Base-by-base conservation (phyloP, 2,888 invertebrate species). In the Parasteatoda lunata region DNA sequence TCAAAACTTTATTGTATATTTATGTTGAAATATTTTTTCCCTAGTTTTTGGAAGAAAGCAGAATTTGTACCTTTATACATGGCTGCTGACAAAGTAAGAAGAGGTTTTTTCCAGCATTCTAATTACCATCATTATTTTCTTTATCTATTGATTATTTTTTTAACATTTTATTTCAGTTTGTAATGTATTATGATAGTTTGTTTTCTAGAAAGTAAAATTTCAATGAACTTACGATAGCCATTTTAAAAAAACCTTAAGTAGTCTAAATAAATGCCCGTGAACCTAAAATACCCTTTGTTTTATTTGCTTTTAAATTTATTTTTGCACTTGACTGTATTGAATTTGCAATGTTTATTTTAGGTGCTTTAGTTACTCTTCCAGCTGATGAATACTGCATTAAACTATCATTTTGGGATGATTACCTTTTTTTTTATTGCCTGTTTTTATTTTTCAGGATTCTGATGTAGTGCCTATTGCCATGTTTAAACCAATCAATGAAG, bases 401-500 rank as follows among this genome's bases (percentile, higher is more conserved):
- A 30, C 30, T 30, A 30, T 30, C 30, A 30, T 30, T 30, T 30
- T 30, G 30, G 30, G 30, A 30, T 30, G 30, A 30, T 30, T 30
- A 30, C 30, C 30, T 30, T 30, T 30, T 30, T 30, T 0, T 73
- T 30, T 15, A 8, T 54, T 30, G 3, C 51, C 8, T 8, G 5
- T 77, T 84, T 80, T 89, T 90, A 71, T 66, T 64, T 90, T 90
- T 89, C 91, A 96, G 98, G 99, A 98, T 93, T 93, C 98, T 83
- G 99, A 99, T 0, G 99, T 98, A 13, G 99, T 99, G 92, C 97
- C 98, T 0, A 98, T 98, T 91, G 98, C 99, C 89, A 97, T 99
- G 98, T 91, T 99, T 54, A 95, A 96, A 75, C 93, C 94, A 13
- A 91, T 97, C 11, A 93, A 94, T 64, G 90, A 92, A 52, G 70